Percentiles rank a stretch among this genome's conserved stretches.
Conservation (phyloP, 2,888 invertebrate species). For the Caenorhabditis sp. region DNA sequence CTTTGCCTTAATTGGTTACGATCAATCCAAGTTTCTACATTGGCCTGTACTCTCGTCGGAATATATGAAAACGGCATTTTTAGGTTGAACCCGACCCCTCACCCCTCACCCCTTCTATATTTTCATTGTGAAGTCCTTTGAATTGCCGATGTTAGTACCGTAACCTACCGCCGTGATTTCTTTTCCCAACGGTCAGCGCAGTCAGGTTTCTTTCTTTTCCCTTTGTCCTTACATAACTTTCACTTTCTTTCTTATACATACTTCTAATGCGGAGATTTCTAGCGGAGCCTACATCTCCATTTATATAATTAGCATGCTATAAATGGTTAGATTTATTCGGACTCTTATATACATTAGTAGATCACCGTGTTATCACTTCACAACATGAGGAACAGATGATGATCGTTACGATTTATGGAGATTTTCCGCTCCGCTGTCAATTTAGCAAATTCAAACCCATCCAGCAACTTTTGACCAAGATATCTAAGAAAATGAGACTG, state of each 20-base stretch:
- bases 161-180: constrained; percentile 43
- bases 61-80: constrained; percentile 60
- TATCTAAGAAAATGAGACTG: constrained; percentile 51
- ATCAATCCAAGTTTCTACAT: constrained; percentile 23
- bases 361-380: too few species aligned
- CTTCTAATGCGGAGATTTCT: constrained; percentile 7
- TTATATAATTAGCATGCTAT: constrained; percentile 59
- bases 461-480: constrained; percentile 73
- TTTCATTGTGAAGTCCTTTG: constrained; percentile 35
- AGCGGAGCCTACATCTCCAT: constrained; percentile 31
- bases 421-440: constrained; percentile 70
- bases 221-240: constrained; percentile 1
- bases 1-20: constrained; percentile 40
- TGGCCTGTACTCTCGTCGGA: constrained; percentile 55
- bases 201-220: constrained; percentile 20
- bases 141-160: constrained; percentile 68
- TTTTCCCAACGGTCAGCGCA: constrained; percentile 5
- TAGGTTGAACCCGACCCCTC: constrained; percentile 8
- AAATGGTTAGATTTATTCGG: constrained; percentile 50
- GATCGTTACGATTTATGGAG: constrained; percentile 72
- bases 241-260: constrained; percentile 16
- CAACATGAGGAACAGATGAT: constrained; percentile 68
- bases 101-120: not conserved
- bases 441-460: constrained; percentile 73
- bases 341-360: not conserved